phyloP scores from a whole-genome alignment of 2,888 invertebrate species.

The Cheilosia impressa region DNA sequence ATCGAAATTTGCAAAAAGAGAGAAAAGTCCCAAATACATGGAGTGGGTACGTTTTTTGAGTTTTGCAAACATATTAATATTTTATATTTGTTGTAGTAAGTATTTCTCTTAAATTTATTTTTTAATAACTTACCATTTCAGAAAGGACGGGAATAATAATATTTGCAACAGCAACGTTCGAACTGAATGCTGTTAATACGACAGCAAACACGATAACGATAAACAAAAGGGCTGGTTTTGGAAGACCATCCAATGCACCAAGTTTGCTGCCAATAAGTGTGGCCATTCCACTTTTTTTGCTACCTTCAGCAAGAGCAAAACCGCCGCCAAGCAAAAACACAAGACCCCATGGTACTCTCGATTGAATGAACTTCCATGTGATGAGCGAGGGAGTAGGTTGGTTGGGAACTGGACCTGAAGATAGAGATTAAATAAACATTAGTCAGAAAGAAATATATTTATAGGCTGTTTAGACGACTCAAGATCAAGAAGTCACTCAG shows the following conservation, averaged over 20 bases:
- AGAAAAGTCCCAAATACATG: no score
- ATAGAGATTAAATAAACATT: not conserved
- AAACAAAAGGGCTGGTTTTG: slow-evolving; percentile 88
- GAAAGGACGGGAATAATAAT: slow-evolving; percentile 93
- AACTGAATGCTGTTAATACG: slow-evolving; percentile 93
- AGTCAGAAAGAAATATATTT: not conserved
- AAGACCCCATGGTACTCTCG: slow-evolving; percentile 95
- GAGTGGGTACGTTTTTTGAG: not conserved
- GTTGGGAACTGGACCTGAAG: slow-evolving; percentile 83
- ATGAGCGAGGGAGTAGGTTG: slow-evolving; percentile 89
- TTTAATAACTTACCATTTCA: slow-evolving; percentile 86
- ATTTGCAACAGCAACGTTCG: slow-evolving; percentile 95
- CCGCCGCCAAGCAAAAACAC: slow-evolving; percentile 95
- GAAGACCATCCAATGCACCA: slow-evolving; percentile 87
- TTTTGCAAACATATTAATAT: not conserved
- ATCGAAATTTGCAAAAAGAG: not conserved
- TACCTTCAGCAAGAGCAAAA: slow-evolving; percentile 95
- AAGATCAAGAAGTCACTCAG: no score
- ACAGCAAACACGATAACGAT: slow-evolving; percentile 91
- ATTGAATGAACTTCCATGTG: slow-evolving; percentile 93
- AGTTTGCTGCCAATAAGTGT: slow-evolving; percentile 89
- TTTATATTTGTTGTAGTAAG: no score
- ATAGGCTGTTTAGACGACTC: no score
- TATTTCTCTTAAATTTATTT: no score
- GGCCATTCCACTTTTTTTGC: slow-evolving; percentile 91